Conservation (phyloP, 1,140 invertebrate genomes). For the Pantala flavescens region DNA sequence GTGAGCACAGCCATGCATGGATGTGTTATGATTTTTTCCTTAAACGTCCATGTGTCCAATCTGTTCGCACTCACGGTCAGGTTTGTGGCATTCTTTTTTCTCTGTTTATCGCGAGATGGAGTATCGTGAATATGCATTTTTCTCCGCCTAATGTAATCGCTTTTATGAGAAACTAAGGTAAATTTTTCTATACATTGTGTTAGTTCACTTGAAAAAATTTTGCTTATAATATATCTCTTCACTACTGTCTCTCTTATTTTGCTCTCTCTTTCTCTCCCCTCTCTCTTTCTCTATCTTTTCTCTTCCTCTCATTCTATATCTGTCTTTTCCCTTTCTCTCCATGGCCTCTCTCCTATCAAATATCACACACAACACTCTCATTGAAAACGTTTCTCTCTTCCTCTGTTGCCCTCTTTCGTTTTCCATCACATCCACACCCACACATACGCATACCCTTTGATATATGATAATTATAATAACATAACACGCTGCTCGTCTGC, state of each 20-base stretch:
- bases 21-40: no score
- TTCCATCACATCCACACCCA: background rate
- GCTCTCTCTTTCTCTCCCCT: slow-evolving; percentile 3
- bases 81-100: no score
- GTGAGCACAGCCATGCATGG: no score
- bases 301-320: background rate
- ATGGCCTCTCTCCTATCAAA: background rate
- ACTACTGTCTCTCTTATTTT: slow-evolving; percentile 10
- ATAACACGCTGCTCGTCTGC: background rate
- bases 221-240: background rate
- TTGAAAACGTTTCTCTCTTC: background rate
- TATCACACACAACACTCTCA: background rate
- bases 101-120: no score
- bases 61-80: no score
- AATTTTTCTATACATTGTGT: no score
- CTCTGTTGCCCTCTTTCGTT: background rate
- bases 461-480: no score
- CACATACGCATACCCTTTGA: background rate
- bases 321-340: background rate
- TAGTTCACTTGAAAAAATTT: background rate
- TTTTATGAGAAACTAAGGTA: no score
- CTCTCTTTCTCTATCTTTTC: background rate
- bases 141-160: no score
- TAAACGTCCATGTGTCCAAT: no score
- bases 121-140: no score